These are phyloP conservation scores for Neosilurus mollespiculum DNA, from an alignment of 2,797 vertebrate genomes.

Conservation along the genomic window DNA sequence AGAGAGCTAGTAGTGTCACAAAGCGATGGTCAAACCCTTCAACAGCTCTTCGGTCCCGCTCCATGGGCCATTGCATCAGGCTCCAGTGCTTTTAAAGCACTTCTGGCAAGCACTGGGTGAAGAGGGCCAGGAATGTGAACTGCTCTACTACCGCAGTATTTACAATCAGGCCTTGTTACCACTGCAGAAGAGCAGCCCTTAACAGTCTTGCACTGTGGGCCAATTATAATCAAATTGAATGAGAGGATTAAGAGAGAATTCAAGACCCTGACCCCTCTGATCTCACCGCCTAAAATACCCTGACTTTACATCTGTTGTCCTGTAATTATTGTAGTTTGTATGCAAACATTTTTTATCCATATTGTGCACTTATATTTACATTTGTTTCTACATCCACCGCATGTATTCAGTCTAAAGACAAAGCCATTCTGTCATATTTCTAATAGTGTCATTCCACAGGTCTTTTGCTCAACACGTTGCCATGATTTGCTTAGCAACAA, in stretches of 20 bases:
- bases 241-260: constrained; percentile 72
- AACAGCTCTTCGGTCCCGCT: constrained; percentile 50
- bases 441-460: constrained; percentile 20
- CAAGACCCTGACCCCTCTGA: constrained; percentile 74
- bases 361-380: neutral
- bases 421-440: constrained; percentile 5
- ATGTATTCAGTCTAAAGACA: neutral
- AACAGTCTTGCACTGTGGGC: constrained; percentile 65
- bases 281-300: constrained; percentile 68
- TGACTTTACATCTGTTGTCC: constrained; percentile 17
- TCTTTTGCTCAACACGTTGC: neutral
- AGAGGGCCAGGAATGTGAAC: constrained; percentile 54
- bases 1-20: constrained; percentile 42
- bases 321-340: constrained; percentile 7
- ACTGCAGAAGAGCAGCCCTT: constrained; percentile 61
- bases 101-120: constrained; percentile 52
- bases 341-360: constrained; percentile 4
- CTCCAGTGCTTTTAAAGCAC: constrained; percentile 57
- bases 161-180: constrained; percentile 66
- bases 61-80: constrained; percentile 37
- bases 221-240: constrained; percentile 76
- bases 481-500: constrained; percentile 45
- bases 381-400: neutral
- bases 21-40: constrained; percentile 52
- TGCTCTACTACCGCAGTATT: constrained; percentile 58